A percentile compares a stretch with the other conserved stretches of the same genome.
phyloP scores from a whole-genome alignment of 2,888 invertebrate genomes.

The Ptychoptera albimana region DNA sequence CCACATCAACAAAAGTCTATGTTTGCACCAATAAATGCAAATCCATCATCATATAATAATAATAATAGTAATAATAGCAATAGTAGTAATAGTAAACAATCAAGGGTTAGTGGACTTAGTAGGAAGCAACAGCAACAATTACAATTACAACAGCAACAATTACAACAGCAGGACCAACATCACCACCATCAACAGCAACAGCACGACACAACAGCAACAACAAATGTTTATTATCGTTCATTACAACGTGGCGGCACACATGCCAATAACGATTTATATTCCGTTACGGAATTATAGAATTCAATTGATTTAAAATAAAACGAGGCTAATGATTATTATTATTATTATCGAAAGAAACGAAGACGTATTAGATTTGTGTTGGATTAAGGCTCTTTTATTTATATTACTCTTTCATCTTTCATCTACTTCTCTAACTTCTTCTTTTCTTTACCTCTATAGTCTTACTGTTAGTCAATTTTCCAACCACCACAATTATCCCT shows the following conservation, averaged over 20 bases:
- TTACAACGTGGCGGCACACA: conserved; percentile 31
- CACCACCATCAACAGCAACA: conserved; percentile 1
- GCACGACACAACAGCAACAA: conserved; percentile 4
- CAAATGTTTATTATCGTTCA: conserved; percentile 28
- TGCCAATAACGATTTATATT: conserved; percentile 46
- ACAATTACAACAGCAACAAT: conserved; percentile 14
- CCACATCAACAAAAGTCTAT: conserved; percentile 9
- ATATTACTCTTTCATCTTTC: no score
- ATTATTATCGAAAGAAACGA: no score
- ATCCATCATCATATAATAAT: conserved; percentile 4
- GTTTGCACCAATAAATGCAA: not conserved
- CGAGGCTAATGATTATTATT: no score
- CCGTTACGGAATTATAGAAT: conserved; percentile 53
- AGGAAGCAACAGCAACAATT: conserved; percentile 11
- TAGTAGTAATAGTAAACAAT: not conserved
- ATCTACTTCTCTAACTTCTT: no score
- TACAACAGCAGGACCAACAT: conserved; percentile 6
- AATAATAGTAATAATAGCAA: conserved; percentile 6
- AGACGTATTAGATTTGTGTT: no score
- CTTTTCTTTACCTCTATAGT: no score
- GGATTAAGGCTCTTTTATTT: no score
- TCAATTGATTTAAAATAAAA: no score
- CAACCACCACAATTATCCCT: no score
- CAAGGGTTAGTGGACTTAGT: conserved; percentile 4
- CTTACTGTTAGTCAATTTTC: no score